These are phyloP conservation scores for Yponomeuta evonymella DNA, from an alignment of 2,888 invertebrate genomes.

Conservation along the genomic window DNA sequence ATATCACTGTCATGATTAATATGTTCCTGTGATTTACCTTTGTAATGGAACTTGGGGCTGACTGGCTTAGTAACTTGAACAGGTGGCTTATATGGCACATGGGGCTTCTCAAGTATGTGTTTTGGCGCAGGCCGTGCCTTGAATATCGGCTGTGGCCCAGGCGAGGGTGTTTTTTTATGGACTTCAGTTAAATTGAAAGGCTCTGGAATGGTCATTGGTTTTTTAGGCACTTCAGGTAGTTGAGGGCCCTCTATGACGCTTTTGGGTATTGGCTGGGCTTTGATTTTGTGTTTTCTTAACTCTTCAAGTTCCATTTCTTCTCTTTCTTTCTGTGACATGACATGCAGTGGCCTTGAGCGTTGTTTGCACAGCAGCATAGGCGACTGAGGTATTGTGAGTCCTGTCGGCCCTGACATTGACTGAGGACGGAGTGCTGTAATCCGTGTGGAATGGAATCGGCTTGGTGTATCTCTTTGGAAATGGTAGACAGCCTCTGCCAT, in stretches of 20 bases:
- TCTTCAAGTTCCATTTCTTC: slow-evolving; percentile 80
- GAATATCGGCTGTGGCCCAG: slow-evolving; percentile 50
- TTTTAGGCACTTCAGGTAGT: slow-evolving; percentile 69
- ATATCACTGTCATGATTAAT: slow-evolving; percentile 31
- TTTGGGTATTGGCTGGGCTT: slow-evolving; percentile 79
- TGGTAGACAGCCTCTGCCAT: slow-evolving; percentile 77
- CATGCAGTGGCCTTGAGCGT: slow-evolving; percentile 70
- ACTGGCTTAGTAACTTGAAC: slow-evolving; percentile 44
- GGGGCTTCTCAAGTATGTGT: slow-evolving; percentile 63
- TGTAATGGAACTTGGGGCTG: slow-evolving; percentile 56
- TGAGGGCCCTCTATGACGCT: slow-evolving; percentile 72
- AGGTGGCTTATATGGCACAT: slow-evolving; percentile 46
- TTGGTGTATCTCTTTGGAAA: slow-evolving; percentile 76
- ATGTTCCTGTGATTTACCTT: slow-evolving; percentile 29
- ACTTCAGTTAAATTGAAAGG: slow-evolving; percentile 80
- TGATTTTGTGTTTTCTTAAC: slow-evolving; percentile 79
- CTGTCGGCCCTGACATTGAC: slow-evolving; percentile 33
- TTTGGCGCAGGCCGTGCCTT: slow-evolving; percentile 80
- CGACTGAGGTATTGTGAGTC: slow-evolving; percentile 68
- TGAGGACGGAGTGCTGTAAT: slow-evolving; percentile 43
- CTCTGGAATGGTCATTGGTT: slow-evolving; percentile 75
- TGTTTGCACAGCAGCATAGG: slow-evolving; percentile 71
- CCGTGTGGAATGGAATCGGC: slow-evolving; percentile 64
- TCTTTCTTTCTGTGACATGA: slow-evolving; percentile 76
- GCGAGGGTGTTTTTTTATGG: slow-evolving; percentile 53